A percentile compares a stretch with the other conserved stretches of the same genome.
Evolutionary conservation across 2,797 vertebrate species (phyloP).

Genomic region (Okamejei kenojei): DNA sequence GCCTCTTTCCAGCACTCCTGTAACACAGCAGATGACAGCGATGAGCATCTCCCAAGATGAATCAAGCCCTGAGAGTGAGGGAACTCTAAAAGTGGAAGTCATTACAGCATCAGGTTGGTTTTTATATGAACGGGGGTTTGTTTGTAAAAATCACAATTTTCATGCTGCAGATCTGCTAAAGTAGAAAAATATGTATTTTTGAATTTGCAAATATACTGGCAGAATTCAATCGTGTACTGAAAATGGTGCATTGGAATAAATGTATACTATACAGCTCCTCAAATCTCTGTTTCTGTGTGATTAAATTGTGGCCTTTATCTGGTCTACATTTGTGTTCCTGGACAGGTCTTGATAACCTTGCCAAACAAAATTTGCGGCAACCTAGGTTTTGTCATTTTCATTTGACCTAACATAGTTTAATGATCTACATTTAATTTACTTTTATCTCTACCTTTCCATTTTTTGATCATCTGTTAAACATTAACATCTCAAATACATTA

Average conservation of each 20-base stretch:
- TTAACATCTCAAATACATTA: neutral
- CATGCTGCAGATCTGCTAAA: neutral
- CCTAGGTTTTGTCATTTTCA: neutral
- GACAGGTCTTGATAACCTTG: neutral
- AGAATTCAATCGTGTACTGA: neutral
- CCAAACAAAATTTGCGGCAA: neutral
- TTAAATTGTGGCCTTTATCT: neutral
- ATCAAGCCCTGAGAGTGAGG: slow-evolving; percentile 61
- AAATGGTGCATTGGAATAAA: neutral
- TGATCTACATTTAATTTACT: neutral
- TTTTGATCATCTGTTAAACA: neutral
- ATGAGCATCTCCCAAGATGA: slow-evolving; percentile 84
- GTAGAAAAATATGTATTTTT: neutral
- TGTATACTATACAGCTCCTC: neutral
- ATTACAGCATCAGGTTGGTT: slow-evolving; percentile 42
- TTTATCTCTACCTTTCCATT: neutral
- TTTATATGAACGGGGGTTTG: neutral
- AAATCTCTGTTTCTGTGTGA: neutral
- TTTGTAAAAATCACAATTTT: neutral
- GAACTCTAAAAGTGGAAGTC: slow-evolving; percentile 60
- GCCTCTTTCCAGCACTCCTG: slow-evolving; percentile 55
- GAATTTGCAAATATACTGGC: neutral
- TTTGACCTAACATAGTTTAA: neutral
- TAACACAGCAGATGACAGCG: slow-evolving; percentile 82
- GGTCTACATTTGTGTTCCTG: neutral